Percentiles rank a stretch among this genome's conserved stretches.
These are phyloP conservation scores for Caenorhabditis tropicalis DNA, from an alignment of 1,140 invertebrate species.

Conservation along the genomic window DNA sequence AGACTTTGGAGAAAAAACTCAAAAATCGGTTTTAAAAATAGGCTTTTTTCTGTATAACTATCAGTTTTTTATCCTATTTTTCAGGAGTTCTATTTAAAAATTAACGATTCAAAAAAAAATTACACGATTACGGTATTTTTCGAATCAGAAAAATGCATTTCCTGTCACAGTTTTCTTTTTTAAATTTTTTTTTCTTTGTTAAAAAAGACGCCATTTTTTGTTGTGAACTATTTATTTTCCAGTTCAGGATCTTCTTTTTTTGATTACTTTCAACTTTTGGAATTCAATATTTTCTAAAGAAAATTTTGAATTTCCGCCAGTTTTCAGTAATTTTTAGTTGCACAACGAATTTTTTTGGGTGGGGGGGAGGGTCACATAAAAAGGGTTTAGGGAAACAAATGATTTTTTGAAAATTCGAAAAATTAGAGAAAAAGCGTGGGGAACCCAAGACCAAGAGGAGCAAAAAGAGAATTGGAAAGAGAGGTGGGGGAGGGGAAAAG, in stretches of 20 bases:
- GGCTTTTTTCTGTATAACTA: too few relatives aligned
- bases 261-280: background rate
- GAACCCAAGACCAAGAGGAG: background rate
- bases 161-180: too few relatives aligned
- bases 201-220: background rate
- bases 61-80: too few relatives aligned
- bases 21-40: too few relatives aligned
- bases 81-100: too few relatives aligned
- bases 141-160: too few relatives aligned
- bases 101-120: too few relatives aligned
- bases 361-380: too few relatives aligned
- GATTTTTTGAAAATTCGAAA: too few relatives aligned
- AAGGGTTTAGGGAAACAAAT: background rate
- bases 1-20: too few relatives aligned
- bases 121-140: too few relatives aligned
- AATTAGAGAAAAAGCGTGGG: background rate
- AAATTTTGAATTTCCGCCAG: background rate
- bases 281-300: background rate
- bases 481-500: background rate
- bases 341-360: background rate
- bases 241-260: background rate
- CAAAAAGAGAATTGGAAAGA: background rate
- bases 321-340: background rate
- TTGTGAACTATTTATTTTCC: slow-evolving; percentile 41
- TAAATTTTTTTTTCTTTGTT: too few relatives aligned